These are phyloP conservation scores for Nymphalis c-album DNA, from an alignment of 2,888 invertebrate species.

Conservation along the genomic window DNA sequence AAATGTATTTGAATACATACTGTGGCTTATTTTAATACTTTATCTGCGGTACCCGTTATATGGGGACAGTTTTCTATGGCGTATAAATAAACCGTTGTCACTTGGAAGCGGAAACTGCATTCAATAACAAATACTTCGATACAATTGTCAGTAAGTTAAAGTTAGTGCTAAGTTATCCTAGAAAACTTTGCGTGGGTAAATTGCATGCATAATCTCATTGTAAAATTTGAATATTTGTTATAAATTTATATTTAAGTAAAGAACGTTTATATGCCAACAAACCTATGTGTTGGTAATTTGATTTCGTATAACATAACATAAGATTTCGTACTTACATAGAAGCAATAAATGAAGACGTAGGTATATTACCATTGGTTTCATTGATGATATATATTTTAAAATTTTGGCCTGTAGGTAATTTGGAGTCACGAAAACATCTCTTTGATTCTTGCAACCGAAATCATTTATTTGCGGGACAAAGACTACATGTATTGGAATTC, in stretches of 20 bases:
- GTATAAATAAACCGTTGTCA: conserved; percentile 47
- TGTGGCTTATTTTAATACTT: conserved; percentile 32
- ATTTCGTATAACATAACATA: too few relatives aligned
- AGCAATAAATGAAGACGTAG: too few relatives aligned
- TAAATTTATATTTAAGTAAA: background rate
- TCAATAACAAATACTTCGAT: conserved; percentile 61
- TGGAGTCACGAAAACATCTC: too few relatives aligned
- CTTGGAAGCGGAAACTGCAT: conserved; percentile 47
- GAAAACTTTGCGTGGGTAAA: conserved; percentile 49
- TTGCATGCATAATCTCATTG: conserved; percentile 30
- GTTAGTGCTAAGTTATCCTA: conserved; percentile 50
- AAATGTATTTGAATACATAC: conserved; percentile 9
- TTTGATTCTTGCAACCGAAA: too few relatives aligned
- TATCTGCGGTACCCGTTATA: conserved; percentile 38
- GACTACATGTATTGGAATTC: too few relatives aligned
- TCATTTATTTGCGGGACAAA: too few relatives aligned
- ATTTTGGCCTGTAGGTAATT: too few relatives aligned
- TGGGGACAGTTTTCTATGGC: conserved; percentile 38
- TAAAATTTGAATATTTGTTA: conserved; percentile 30
- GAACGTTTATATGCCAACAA: background rate
- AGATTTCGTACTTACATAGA: too few relatives aligned
- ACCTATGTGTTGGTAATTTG: background rate
- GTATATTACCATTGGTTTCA: too few relatives aligned
- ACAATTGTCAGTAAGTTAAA: conserved; percentile 60
- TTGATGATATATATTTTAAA: too few relatives aligned